Conservation (phyloP, 1,140 invertebrate genomes). For the Drosophila mayri region DNA sequence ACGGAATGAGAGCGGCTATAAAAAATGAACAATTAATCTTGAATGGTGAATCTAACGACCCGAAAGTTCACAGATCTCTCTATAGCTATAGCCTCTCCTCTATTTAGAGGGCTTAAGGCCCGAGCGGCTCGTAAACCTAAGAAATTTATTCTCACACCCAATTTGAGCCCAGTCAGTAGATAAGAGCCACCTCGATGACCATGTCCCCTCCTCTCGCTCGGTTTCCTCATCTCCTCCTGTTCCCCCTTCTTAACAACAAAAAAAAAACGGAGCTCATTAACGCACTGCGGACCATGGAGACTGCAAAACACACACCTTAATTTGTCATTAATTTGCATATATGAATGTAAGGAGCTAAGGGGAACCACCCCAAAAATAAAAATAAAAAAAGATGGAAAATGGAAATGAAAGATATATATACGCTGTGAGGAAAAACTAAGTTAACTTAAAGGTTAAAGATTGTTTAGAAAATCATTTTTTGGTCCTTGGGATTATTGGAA, state of each 20-base stretch:
- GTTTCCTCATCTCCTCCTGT: not conserved
- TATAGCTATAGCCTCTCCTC: not conserved
- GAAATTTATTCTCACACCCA: conserved; percentile 83
- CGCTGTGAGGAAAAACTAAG: conserved; percentile 5
- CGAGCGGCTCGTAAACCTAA: conserved; percentile 74
- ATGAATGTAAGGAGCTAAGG: conserved; percentile 20
- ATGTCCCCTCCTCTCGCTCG: not conserved
- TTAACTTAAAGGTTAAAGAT: not conserved
- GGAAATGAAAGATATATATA: not conserved
- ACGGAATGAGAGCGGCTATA: conserved; percentile 72
- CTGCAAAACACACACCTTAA: conserved; percentile 83
- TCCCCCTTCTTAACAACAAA: not conserved
- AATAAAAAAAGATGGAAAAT: conserved; percentile 5
- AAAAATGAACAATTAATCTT: conserved; percentile 81
- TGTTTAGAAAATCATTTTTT: not conserved
- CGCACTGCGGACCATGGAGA: conserved; percentile 49
- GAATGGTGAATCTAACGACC: conserved; percentile 78
- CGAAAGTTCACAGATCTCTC: conserved; percentile 22
- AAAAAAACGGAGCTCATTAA: conserved; percentile 57
- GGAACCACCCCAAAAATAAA: conserved; percentile 17
- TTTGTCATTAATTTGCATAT: conserved; percentile 83
- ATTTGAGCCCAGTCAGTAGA: conserved; percentile 68
- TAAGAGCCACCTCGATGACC: conserved; percentile 40
- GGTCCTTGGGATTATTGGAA: not conserved
- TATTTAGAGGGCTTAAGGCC: conserved; percentile 55